phyloP scores from a whole-genome alignment of 1,140 invertebrate species.

The Aphaenogaster rudis region DNA sequence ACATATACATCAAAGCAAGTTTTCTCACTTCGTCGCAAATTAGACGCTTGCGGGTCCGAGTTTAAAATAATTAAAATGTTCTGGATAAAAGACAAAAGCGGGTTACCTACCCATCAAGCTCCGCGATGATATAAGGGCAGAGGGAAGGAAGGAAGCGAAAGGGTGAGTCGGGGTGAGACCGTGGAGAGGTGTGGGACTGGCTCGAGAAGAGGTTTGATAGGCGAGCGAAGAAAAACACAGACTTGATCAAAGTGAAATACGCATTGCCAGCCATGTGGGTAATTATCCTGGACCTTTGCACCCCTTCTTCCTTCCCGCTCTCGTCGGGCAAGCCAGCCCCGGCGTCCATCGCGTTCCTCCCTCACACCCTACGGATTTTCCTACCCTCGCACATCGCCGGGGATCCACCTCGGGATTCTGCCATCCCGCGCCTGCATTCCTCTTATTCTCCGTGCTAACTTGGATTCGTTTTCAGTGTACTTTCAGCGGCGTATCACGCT shows the following conservation, averaged over 20 bases:
- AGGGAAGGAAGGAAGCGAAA: conserved; percentile 51
- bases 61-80: conserved; percentile 87
- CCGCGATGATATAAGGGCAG: conserved; percentile 76
- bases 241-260: conserved; percentile 86
- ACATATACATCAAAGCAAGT: background rate
- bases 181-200: conserved; percentile 67
- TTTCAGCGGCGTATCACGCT: conserved; percentile 52
- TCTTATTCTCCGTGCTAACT: conserved; percentile 66
- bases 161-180: conserved; percentile 52
- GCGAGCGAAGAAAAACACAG: conserved; percentile 86
- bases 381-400: conserved; percentile 64
- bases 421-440: conserved; percentile 64
- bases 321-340: conserved; percentile 24
- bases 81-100: conserved; percentile 83
- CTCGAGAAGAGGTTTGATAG: conserved; percentile 79
- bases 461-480: conserved; percentile 64
- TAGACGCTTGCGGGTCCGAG: conserved; percentile 83
- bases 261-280: conserved; percentile 86
- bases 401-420: conserved; percentile 66
- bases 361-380: conserved; percentile 54
- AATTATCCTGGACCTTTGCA: conserved; percentile 86
- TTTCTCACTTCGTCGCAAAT: conserved; percentile 78
- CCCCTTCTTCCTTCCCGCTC: conserved; percentile 76
- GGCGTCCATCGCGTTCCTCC: conserved; percentile 52
- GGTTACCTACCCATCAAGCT: conserved; percentile 79